Evolutionary conservation across 2,888 invertebrate genomes (phyloP).

Genomic region (Drepanosiphum platanoidis): DNA sequence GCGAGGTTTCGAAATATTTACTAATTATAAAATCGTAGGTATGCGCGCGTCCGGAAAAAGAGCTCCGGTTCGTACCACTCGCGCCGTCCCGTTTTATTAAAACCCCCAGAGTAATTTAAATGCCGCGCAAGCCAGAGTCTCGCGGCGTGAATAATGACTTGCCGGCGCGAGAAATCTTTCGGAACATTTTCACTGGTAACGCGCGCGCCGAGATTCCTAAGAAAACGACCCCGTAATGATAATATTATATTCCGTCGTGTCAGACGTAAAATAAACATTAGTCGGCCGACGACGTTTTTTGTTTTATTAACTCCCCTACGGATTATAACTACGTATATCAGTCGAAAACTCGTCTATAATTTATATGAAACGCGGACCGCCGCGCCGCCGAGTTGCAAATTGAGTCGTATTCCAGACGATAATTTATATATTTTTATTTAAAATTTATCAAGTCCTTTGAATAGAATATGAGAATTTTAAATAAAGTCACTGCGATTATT

Average conservation of each 20-base stretch:
- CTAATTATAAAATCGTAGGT: background rate
- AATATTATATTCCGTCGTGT: background rate
- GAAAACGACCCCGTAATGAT: background rate
- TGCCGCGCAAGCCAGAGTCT: background rate
- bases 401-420: too few relatives aligned
- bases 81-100: background rate
- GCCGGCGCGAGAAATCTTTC: background rate
- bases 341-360: too few relatives aligned
- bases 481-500: too few relatives aligned
- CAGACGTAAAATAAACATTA: background rate
- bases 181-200: conserved; percentile 13
- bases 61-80: background rate
- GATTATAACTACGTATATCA: too few relatives aligned
- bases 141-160: conserved; percentile 10
- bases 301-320: too few relatives aligned
- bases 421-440: too few relatives aligned
- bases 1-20: background rate
- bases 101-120: conserved; percentile 8
- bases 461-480: too few relatives aligned
- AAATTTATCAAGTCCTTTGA: too few relatives aligned
- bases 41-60: background rate
- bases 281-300: too few relatives aligned
- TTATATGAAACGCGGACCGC: too few relatives aligned
- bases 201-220: background rate
- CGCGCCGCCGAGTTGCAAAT: too few relatives aligned